Evolutionary conservation across 2,113 vertebrate genomes (phyloP).

Genomic region (Caranx melampygus): DNA sequence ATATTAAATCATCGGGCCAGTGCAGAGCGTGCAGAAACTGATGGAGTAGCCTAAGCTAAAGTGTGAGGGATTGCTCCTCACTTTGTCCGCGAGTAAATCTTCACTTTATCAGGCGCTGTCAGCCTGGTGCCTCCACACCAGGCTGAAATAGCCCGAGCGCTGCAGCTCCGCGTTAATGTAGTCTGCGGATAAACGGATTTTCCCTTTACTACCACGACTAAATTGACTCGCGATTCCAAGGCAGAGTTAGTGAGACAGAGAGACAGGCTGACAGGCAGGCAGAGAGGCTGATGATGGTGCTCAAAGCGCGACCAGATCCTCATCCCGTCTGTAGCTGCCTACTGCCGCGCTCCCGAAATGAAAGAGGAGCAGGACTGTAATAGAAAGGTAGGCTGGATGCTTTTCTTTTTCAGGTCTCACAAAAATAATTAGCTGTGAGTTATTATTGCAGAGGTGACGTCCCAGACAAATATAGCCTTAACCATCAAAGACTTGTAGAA

Average conservation of each 20-base stretch:
- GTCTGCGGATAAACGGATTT: constrained; percentile 66
- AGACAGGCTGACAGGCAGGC: not conserved
- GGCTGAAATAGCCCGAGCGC: constrained; percentile 44
- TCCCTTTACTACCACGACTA: constrained; percentile 36
- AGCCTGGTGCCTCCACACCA: constrained; percentile 42
- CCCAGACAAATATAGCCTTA: not conserved
- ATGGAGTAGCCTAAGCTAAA: constrained; percentile 56
- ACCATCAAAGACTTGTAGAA: constrained; percentile 33
- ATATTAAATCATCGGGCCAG: constrained; percentile 60
- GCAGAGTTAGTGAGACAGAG: constrained; percentile 1
- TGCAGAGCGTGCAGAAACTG: constrained; percentile 47
- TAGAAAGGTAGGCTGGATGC: constrained; percentile 48
- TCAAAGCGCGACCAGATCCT: constrained; percentile 32
- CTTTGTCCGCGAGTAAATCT: constrained; percentile 67
- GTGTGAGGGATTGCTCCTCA: constrained; percentile 67
- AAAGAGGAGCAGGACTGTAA: constrained; percentile 23
- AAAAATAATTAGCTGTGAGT: constrained; percentile 20
- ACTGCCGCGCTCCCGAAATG: constrained; percentile 14
- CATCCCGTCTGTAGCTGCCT: not conserved
- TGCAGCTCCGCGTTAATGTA: constrained; percentile 30
- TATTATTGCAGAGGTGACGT: not conserved
- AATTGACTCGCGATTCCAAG: constrained; percentile 43
- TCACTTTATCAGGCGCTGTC: constrained; percentile 70
- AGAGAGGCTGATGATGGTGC: constrained; percentile 27
- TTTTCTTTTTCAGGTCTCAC: constrained; percentile 1